Percentiles rank a stretch among this genome's conserved stretches.
These are phyloP conservation scores for Neocrepidodera transversa DNA, from an alignment of 2,888 invertebrate genomes.

Conservation along the genomic window DNA sequence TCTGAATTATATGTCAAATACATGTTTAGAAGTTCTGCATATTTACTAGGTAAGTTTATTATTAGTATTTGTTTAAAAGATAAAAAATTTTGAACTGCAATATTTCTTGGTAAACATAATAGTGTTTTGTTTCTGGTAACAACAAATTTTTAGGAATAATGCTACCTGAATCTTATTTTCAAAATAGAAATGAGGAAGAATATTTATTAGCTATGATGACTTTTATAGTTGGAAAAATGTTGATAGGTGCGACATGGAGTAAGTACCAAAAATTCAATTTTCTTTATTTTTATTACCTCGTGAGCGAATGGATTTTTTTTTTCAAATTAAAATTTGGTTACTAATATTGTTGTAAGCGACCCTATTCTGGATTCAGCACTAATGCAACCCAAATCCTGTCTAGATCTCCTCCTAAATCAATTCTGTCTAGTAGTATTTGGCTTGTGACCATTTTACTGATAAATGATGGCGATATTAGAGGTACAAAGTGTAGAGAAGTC, in stretches of 20 bases:
- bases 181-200: neutral
- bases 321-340: too few relatives aligned
- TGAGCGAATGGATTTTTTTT: neutral
- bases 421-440: too few relatives aligned
- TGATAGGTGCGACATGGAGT: constrained; percentile 20
- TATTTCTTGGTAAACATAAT: too few relatives aligned
- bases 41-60: constrained; percentile 13
- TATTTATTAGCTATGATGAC: constrained; percentile 15
- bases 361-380: too few relatives aligned
- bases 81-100: too few relatives aligned
- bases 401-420: too few relatives aligned
- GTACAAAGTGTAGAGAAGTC: too few relatives aligned
- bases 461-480: too few relatives aligned
- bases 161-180: neutral
- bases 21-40: constrained; percentile 17
- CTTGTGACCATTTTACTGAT: too few relatives aligned
- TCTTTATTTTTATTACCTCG: neutral
- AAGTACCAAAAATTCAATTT: neutral
- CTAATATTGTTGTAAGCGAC: too few relatives aligned
- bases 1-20: neutral
- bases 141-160: neutral
- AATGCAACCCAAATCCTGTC: too few relatives aligned
- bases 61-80: too few relatives aligned
- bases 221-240: constrained; percentile 20
- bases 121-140: neutral